These are phyloP conservation scores for Agrilus cyanescens DNA, from an alignment of 2,888 invertebrate species.

Conservation along the genomic window DNA sequence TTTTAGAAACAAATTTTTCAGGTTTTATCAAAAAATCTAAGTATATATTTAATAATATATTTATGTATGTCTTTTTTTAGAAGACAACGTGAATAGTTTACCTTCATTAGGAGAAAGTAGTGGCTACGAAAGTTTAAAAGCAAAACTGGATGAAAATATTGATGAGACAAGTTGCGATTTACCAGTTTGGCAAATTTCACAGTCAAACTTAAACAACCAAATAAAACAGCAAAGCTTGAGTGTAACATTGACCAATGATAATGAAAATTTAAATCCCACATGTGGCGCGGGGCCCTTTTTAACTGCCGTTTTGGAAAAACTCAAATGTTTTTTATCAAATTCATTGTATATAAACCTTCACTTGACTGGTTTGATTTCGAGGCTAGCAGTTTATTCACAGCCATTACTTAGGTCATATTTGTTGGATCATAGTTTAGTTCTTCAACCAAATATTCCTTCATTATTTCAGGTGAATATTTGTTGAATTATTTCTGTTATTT, in stretches of 20 bases:
- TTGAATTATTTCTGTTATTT: not conserved
- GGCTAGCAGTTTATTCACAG: constrained; percentile 79
- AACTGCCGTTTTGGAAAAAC: constrained; percentile 64
- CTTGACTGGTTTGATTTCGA: constrained; percentile 75
- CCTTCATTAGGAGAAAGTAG: constrained; percentile 65
- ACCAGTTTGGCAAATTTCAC: constrained; percentile 28
- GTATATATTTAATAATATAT: not conserved
- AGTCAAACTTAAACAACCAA: constrained; percentile 27
- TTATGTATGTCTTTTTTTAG: constrained; percentile 14
- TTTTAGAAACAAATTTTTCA: constrained; percentile 9
- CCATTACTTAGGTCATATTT: constrained; percentile 79
- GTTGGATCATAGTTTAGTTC: constrained; percentile 70
- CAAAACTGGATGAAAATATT: constrained; percentile 40
- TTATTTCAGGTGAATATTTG: constrained; percentile 63
- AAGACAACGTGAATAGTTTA: constrained; percentile 44
- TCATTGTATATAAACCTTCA: constrained; percentile 77
- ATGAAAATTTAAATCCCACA: constrained; percentile 33
- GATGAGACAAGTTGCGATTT: constrained; percentile 15
- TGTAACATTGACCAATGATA: constrained; percentile 34
- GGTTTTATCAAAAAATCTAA: constrained; percentile 5
- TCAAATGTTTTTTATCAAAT: constrained; percentile 74
- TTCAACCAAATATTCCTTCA: constrained; percentile 85
- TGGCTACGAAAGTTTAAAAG: constrained; percentile 63
- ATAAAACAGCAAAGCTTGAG: constrained; percentile 15
- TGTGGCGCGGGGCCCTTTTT: constrained; percentile 62